phyloP scores from a whole-genome alignment of 2,113 vertebrate species.

The Monarcha castaneiventris region DNA sequence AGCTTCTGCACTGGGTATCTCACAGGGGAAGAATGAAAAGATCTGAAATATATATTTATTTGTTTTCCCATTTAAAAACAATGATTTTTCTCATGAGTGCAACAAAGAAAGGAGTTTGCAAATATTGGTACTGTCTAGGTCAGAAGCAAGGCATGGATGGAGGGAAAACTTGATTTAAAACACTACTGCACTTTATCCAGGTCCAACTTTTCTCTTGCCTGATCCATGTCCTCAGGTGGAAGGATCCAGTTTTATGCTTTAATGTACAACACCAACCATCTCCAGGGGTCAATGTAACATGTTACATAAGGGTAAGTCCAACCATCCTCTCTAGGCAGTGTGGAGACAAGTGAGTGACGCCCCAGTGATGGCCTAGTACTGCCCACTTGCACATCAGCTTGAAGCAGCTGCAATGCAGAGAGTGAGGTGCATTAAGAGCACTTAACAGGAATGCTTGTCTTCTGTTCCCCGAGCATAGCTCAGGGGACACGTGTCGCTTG shows the following conservation, averaged over 20 bases:
- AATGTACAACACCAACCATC: background rate
- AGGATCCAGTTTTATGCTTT: background rate
- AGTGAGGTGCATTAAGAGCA: background rate
- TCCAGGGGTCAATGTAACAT: background rate
- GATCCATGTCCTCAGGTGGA: background rate
- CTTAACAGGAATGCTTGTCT: background rate
- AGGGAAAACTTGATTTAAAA: background rate
- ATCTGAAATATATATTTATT: background rate
- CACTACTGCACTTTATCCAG: background rate
- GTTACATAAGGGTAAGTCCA: background rate
- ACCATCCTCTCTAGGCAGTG: background rate
- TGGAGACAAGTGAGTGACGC: background rate
- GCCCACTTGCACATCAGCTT: background rate
- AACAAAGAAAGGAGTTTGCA: background rate
- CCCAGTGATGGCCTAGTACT: background rate
- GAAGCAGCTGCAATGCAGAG: background rate
- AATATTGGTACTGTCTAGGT: background rate
- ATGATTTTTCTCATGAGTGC: background rate
- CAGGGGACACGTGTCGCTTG: background rate
- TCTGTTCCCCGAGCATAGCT: background rate
- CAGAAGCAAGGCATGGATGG: background rate
- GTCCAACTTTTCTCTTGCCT: background rate
- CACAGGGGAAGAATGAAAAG: background rate
- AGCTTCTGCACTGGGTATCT: background rate
- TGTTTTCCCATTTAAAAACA: background rate